Evolutionary conservation across 2,888 invertebrate genomes (phyloP).

Genomic region (Alentia gelatinosa): DNA sequence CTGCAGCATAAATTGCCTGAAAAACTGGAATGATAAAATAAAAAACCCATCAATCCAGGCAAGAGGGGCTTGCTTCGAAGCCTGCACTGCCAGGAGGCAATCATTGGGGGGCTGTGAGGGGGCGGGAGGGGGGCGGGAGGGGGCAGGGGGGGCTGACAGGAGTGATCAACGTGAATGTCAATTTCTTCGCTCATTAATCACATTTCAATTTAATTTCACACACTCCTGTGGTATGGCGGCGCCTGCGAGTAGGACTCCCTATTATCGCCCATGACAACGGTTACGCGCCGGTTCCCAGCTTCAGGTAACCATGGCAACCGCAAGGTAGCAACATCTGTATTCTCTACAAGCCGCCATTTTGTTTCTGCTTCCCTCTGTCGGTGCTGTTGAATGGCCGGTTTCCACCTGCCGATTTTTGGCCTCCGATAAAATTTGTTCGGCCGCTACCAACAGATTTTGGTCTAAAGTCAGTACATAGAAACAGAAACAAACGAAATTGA

Average conservation of each 20-base stretch:
- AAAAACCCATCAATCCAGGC: neutral
- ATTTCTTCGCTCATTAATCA: constrained; percentile 41
- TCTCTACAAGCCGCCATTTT: too few relatives aligned
- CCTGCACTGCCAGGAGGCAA: neutral
- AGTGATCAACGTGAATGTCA: constrained; percentile 32
- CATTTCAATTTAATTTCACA: constrained; percentile 45
- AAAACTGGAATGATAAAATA: neutral
- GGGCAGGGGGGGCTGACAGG: neutral
- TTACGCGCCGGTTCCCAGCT: neutral
- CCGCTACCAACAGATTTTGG: too few relatives aligned
- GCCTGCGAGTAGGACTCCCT: neutral
- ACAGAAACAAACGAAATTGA: too few relatives aligned
- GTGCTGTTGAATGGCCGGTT: too few relatives aligned
- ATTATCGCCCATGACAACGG: neutral
- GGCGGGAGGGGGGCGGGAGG: neutral
- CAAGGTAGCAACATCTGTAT: neutral
- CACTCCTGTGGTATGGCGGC: neutral
- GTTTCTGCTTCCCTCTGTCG: too few relatives aligned
- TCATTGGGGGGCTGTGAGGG: neutral
- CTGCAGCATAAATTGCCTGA: neutral
- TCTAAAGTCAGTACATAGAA: too few relatives aligned
- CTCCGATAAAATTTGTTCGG: too few relatives aligned
- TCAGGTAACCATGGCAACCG: neutral
- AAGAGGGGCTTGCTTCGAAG: neutral
- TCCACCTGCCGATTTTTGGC: too few relatives aligned